Evolutionary conservation across 2,888 invertebrate genomes (phyloP), one percentile per base, ranked within the genome.

Genomic region (Gari tellinella): DNA sequence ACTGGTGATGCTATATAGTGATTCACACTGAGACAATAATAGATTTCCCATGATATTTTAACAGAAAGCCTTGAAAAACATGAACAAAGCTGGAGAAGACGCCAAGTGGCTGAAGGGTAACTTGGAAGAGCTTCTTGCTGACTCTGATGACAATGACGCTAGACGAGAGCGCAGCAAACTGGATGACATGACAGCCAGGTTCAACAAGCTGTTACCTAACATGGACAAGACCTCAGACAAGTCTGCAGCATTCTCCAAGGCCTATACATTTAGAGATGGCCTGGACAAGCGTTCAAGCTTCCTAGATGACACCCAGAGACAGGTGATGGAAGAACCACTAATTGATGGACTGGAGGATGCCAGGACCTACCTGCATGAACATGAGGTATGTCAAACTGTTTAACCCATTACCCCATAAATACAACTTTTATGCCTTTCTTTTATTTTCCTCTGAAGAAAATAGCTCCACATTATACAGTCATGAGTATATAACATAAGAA

Each of bases 41-140:
- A 7, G 10, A 7, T 31, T 31, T 31, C 31, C 31, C 14, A 7
- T 19, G 5, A 52, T 15, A 19, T 8, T 15, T 48, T 72, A 76
- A 55, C 85, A 89, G 89, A 86, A 81, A 73, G 86, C 87, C 52
- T 68, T 87, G 81, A 75, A 83, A 17, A 86, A 87, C 65, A 84
- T 87, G 84, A 74, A 78, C 58, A 86, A 84, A 65, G 79, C 76
- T 61, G 72, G 72, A 48, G 97, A 97, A 91, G 97, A 97, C 87
- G 97, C 98, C 95, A 97, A 97, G 90, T 97, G 97, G 97, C 93
- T 99, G 63, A 97, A 97, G 0, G 97, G 97, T 92, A 96, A 96
- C 15, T 93, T 98, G 58, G 97, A 98, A 88, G 95, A 95, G 86
- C 94, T 99, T 70, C 94, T 96, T 21, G 96, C 96, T 40, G 96